Conservation (phyloP, 2,888 invertebrate genomes). For the Stictocephala bisonia region DNA sequence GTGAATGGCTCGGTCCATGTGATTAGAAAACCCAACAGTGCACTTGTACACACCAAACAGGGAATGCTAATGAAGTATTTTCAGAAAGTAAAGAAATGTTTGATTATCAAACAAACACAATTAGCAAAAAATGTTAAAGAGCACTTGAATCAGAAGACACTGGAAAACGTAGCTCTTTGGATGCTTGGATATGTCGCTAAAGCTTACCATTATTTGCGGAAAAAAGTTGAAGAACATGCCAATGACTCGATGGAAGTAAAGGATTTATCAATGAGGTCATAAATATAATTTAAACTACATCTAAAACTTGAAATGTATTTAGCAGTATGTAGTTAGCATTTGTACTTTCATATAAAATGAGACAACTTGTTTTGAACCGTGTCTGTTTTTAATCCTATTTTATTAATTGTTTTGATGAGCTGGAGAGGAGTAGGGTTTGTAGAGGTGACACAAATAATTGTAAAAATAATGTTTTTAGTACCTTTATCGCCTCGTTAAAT, state of each 20-base stretch:
- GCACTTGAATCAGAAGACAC: neutral
- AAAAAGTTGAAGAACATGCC: constrained; percentile 23
- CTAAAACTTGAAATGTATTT: neutral
- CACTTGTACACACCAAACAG: neutral
- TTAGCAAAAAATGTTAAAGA: neutral
- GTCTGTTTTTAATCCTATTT: too few relatives aligned
- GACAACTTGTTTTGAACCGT: too few relatives aligned
- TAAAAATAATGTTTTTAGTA: too few relatives aligned
- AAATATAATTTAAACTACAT: neutral
- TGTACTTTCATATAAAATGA: too few relatives aligned
- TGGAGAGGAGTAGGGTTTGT: too few relatives aligned
- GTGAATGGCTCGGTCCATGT: neutral
- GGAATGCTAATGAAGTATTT: constrained; percentile 9
- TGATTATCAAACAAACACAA: neutral
- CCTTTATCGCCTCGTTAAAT: too few relatives aligned
- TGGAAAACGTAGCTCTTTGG: constrained; percentile 20
- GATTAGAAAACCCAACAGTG: constrained; percentile 9
- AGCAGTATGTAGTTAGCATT: neutral
- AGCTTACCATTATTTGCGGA: constrained; percentile 23
- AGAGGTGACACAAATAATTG: too few relatives aligned
- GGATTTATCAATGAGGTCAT: constrained; percentile 22
- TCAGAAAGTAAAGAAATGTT: constrained; percentile 2
- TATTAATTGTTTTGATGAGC: too few relatives aligned
- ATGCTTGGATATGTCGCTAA: constrained; percentile 12
- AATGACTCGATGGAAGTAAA: constrained; percentile 31